Evolutionary conservation across 2,888 invertebrate genomes (phyloP), one percentile per base, ranked within the genome.

Genomic region (Parnassius mnemosyne): DNA sequence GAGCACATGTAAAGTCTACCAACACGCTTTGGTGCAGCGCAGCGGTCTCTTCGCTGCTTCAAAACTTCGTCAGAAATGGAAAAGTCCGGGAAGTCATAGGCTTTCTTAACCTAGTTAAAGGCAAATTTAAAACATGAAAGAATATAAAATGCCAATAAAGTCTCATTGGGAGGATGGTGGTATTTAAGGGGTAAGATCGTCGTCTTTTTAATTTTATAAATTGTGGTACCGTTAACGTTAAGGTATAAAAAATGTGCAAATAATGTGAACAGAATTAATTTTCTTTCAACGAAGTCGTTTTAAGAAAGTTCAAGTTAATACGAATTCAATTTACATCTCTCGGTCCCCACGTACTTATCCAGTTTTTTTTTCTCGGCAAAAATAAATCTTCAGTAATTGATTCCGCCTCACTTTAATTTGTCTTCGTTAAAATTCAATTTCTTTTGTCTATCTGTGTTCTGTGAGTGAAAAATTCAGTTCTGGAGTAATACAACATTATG

Each of bases 381-480:
- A 87, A 87, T 87, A 89, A 89, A 87, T 87, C 89, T 87, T 79
- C 81, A 83, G 82, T 89, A 90, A 90, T 89, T 89, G 89, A 88
- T 89, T 89, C 84, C 80, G 87, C 85, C 89, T 87, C 85, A 87
- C 85, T 89, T 87, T 87, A 88, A 89, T 89, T 88, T 89, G 88
- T 89, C 89, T 89, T 89, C 87, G 88, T 89, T 89, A 89, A 89
- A 89, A 87, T 87, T 83, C 89, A 87, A 89, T 89, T 87, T 87
- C 85, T 84, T 78, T 81, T 85, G 87, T 87, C 86, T 87, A 87
- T 88, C 87, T 88, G 87, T 85, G 85, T 87, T 88, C 87, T 88
- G 87, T 85, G 85, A 87, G 87, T 88, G 87, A 89, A 87, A 89
- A 89, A 89, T 88, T 84, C 80, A 81, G 79, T 81, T 55, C 50